phyloP scores from a whole-genome alignment of 2,888 invertebrate genomes.

The Endomychus coccineus region DNA sequence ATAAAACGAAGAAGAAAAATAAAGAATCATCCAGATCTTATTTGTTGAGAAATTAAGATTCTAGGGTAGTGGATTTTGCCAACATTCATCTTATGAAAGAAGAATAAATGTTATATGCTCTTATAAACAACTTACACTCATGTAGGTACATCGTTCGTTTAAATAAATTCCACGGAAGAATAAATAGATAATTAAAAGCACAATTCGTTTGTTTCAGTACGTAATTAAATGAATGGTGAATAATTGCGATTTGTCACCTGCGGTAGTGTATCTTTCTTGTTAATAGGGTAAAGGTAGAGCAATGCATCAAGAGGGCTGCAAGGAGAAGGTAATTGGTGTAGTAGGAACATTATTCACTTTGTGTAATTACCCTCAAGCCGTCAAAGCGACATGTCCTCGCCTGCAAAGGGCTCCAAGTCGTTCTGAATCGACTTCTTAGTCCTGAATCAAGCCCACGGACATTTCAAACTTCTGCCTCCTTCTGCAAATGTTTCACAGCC shows the following conservation, averaged over 20 bases:
- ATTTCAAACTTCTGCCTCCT: conserved; percentile 35
- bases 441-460: conserved; percentile 35
- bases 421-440: conserved; percentile 32
- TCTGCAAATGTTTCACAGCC: conserved; percentile 30
- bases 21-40: too few species aligned
- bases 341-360: conserved; percentile 43
- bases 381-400: conserved; percentile 44
- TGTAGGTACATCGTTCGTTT: too few species aligned
- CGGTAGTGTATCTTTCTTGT: conserved; percentile 23
- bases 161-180: too few species aligned
- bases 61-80: too few species aligned
- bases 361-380: conserved; percentile 43
- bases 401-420: conserved; percentile 38
- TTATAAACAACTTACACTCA: too few species aligned
- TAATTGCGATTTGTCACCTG: conserved; percentile 19
- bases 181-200: too few species aligned
- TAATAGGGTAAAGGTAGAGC: conserved; percentile 21
- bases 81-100: too few species aligned
- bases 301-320: conserved; percentile 23
- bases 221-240: conserved; percentile 12
- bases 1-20: too few species aligned
- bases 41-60: too few species aligned
- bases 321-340: conserved; percentile 39
- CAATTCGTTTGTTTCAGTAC: too few species aligned
- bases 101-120: too few species aligned